Percentiles rank a stretch among this genome's conserved stretches.
phyloP scores from a whole-genome alignment of 2,113 vertebrate species.

The Gnathonemus echidnorhynchus region DNA sequence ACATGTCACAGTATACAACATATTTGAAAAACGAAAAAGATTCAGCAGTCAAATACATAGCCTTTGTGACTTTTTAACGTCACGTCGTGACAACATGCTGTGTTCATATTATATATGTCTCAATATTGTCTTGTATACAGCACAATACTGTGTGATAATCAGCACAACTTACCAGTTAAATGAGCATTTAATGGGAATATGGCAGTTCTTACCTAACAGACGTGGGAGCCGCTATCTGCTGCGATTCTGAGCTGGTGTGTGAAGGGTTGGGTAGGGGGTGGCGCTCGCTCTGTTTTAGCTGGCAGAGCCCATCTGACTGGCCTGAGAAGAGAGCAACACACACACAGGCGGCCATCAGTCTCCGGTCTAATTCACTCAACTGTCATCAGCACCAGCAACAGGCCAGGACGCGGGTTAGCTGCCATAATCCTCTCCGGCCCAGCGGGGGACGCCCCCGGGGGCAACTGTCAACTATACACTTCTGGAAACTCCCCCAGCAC shows the following conservation, averaged over 20 bases:
- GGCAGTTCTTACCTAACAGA: background rate
- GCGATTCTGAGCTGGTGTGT: background rate
- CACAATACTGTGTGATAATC: background rate
- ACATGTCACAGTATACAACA: background rate
- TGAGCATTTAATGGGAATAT: background rate
- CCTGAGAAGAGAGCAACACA: conserved; percentile 44
- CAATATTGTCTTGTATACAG: background rate
- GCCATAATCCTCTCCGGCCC: background rate
- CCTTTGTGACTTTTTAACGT: background rate
- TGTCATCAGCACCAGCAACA: conserved; percentile 55
- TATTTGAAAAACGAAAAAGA: background rate
- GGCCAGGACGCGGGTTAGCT: background rate
- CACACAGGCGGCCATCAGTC: conserved; percentile 40
- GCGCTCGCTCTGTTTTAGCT: conserved; percentile 28
- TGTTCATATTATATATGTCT: background rate
- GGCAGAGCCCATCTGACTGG: conserved; percentile 44
- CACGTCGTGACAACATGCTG: background rate
- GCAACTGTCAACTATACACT: background rate
- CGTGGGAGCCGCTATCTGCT: background rate
- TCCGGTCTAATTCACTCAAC: conserved; percentile 50
- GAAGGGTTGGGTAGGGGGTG: background rate
- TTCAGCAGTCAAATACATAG: background rate
- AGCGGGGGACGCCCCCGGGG: background rate
- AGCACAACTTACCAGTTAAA: background rate
- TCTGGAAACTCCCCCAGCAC: background rate